Evolutionary conservation across 2,797 vertebrate species (phyloP).

Genomic region (Ispidina picta): DNA sequence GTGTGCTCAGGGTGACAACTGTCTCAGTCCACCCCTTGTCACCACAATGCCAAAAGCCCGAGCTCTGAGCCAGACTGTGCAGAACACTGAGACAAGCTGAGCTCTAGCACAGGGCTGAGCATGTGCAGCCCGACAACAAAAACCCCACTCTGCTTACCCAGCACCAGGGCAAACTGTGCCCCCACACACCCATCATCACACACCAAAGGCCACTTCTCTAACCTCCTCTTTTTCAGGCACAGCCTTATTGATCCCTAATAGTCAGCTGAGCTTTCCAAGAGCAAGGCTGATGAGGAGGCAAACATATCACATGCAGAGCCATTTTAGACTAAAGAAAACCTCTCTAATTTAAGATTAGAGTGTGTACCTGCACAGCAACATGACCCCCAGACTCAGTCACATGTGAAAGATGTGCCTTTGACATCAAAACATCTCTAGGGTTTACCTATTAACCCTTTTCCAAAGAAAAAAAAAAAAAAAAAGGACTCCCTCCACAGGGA

Average conservation of each 20-base stretch:
- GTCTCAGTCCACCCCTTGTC: neutral
- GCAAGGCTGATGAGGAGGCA: neutral
- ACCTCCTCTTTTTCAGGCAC: neutral
- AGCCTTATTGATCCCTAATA: neutral
- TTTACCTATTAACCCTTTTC: neutral
- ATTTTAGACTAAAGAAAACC: neutral
- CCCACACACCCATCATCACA: fast-evolving
- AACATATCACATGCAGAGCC: neutral
- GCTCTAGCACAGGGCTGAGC: neutral
- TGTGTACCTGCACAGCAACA: neutral
- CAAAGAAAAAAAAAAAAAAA: too few relatives aligned
- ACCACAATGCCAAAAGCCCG: fast-evolving
- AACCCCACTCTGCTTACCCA: neutral
- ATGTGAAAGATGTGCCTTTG: neutral
- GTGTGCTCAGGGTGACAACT: neutral
- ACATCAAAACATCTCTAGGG: neutral
- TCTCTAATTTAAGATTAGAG: neutral
- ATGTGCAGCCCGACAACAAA: neutral
- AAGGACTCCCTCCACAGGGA: neutral
- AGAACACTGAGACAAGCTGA: neutral
- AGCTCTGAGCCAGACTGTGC: neutral
- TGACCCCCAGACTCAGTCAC: neutral
- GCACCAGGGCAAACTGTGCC: neutral
- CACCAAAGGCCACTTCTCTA: neutral
- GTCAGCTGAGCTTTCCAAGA: neutral